Base-by-base conservation (phyloP, 1,140 invertebrate species). In the Radopholus similis region DNA sequence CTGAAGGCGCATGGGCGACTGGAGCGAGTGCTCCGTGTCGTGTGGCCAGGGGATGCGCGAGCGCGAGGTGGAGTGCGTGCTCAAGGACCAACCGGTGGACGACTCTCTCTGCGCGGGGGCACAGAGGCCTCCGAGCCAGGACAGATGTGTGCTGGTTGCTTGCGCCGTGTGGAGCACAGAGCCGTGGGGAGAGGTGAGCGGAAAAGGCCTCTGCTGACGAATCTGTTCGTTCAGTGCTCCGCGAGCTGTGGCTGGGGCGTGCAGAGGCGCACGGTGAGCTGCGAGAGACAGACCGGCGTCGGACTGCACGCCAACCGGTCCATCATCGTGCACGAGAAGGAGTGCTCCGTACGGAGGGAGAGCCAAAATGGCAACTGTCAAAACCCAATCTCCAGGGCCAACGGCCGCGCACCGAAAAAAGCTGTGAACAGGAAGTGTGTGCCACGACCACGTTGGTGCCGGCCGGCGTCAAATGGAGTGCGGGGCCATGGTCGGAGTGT, bases 31-130 rank as follows among this genome's bases (percentile, higher is more conserved):
- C 49, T 83, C 81, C 11, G 68, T 66, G 4, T 60, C 71, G 11
- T 81, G 79, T 64, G 79, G 79, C n/a, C 21, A 40, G 21, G 80
- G 80, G 21, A 34, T 65, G n/a, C 68, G 68, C 23, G 34, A 66
- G 57, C 69, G 79, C 15, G 38, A 54, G 5, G 64, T 81, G 13
- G 79, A 82, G 58, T 81, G 79, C 55, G 67, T 80, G 28, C 72
- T 74, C 38, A 58, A 71, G 9, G 77, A 80, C 23, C 63, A 78
- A 66, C 49, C 66, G 4, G 77, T 80, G 15, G 77, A 80, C 60
- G 47, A 62, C 40, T 79, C 77, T 0, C 57, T 81, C 32, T 66
- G 64, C 44, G 13, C 37, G 49, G 68, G 59, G 32, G 18, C 21
- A 4, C 56, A 55, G 37, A 49, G 53, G 26, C 72, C 72, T 9